Conservation (phyloP, 2,888 invertebrate genomes). For the Epirrita christyi region DNA sequence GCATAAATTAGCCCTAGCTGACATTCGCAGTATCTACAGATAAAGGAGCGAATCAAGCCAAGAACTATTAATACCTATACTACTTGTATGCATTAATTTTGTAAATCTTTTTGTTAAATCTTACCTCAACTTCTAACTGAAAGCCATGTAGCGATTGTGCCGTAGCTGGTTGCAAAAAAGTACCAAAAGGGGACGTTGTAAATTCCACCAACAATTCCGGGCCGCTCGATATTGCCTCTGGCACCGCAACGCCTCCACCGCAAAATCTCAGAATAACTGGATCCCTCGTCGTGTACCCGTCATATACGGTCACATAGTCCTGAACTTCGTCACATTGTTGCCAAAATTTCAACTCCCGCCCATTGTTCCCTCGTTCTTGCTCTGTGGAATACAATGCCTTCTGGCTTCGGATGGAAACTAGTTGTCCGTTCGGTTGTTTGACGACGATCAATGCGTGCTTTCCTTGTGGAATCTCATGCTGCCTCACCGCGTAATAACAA, state of each 20-base stretch:
- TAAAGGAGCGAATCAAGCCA: constrained; percentile 29
- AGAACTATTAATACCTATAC: constrained; percentile 17
- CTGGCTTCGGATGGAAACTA: constrained; percentile 93
- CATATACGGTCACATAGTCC: constrained; percentile 95
- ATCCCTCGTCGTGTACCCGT: constrained; percentile 94
- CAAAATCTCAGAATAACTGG: constrained; percentile 95
- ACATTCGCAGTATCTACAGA: constrained; percentile 38
- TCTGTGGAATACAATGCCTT: constrained; percentile 87
- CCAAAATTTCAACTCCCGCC: constrained; percentile 88
- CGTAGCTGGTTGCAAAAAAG: constrained; percentile 92
- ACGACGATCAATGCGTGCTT: constrained; percentile 95
- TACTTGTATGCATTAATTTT: neutral
- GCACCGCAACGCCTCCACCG: constrained; percentile 94
- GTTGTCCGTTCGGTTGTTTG: constrained; percentile 92
- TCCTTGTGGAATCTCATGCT: constrained; percentile 93
- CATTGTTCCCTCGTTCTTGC: constrained; percentile 85
- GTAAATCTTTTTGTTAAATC: constrained; percentile 18
- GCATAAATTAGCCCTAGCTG: constrained; percentile 46
- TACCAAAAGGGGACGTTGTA: constrained; percentile 95
- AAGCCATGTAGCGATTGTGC: constrained; percentile 93
- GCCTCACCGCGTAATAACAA: constrained; percentile 95
- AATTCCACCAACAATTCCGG: constrained; percentile 95
- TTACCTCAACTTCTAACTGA: constrained; percentile 91
- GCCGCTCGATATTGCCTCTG: constrained; percentile 93
- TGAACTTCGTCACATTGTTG: constrained; percentile 94